These are phyloP conservation scores for Procavia capensis DNA, from an alignment of 2,113 vertebrate genomes.

Conservation along the genomic window DNA sequence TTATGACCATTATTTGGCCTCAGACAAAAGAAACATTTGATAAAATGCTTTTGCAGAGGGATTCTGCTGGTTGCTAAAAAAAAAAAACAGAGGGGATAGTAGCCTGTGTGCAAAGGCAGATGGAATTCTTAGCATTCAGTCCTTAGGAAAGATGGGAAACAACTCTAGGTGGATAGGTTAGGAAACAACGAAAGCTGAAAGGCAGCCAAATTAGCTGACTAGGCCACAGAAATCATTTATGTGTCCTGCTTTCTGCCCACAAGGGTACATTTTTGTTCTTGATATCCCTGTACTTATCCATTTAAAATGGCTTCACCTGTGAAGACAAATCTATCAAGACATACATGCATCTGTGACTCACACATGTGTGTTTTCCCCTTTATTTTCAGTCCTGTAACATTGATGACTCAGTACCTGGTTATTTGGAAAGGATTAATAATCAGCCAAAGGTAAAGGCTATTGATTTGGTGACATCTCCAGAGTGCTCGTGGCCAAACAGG, in stretches of 20 bases:
- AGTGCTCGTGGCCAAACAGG: not conserved
- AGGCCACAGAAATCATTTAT: not conserved
- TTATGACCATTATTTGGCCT: constrained; percentile 63
- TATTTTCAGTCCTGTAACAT: not conserved
- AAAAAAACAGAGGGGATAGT: constrained; percentile 46
- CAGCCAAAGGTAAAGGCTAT: not conserved
- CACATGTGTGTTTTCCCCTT: accelerated
- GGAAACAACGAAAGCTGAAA: constrained; percentile 59
- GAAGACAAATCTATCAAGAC: not conserved
- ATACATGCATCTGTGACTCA: not conserved
- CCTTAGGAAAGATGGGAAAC: constrained; percentile 61
- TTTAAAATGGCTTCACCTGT: constrained; percentile 5
- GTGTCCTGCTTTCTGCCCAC: not conserved
- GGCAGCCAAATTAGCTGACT: not conserved
- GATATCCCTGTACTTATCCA: not conserved
- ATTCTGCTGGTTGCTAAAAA: constrained; percentile 79
- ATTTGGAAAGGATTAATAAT: not conserved
- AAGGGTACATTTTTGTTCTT: not conserved
- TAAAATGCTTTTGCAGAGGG: constrained; percentile 82
- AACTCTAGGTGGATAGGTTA: not conserved
- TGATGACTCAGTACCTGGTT: not conserved
- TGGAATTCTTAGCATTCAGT: not conserved
- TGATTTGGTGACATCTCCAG: not conserved
- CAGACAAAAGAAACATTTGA: constrained; percentile 80
- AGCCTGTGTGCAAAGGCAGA: not conserved